Conservation (phyloP, 64 coral and sea anemone species). For the Porites lutea region DNA sequence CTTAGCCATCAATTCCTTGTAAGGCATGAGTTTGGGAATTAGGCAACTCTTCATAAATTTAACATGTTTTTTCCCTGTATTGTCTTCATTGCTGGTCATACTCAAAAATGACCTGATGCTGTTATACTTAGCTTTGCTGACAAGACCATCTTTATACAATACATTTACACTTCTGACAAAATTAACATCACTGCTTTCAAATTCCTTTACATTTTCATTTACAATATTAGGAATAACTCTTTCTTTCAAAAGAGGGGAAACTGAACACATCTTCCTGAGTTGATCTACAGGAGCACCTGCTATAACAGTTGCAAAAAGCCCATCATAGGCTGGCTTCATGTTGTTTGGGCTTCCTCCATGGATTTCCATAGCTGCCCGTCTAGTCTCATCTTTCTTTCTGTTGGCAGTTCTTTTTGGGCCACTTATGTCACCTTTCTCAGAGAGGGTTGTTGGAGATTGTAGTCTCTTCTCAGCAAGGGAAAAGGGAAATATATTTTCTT, state of each 20-base stretch:
- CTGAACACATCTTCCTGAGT: not conserved
- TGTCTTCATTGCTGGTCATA: slow-evolving; percentile 42
- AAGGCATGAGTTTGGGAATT: slow-evolving; percentile 49
- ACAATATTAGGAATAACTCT: slow-evolving; percentile 9
- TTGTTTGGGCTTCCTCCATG: slow-evolving; percentile 36
- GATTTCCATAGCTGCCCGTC: slow-evolving; percentile 53
- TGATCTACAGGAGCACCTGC: slow-evolving; percentile 18
- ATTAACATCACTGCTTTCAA: not conserved
- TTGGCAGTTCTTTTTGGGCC: slow-evolving; percentile 41
- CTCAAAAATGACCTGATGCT: slow-evolving; percentile 59
- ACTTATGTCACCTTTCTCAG: slow-evolving; percentile 32
- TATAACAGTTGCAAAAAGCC: slow-evolving; percentile 57
- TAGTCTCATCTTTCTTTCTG: slow-evolving; percentile 41
- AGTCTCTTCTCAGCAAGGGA: slow-evolving; percentile 38
- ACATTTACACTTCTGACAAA: slow-evolving; percentile 67
- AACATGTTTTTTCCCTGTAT: slow-evolving; percentile 43
- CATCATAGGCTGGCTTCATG: slow-evolving; percentile 46
- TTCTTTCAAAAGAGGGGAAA: slow-evolving; percentile 13
- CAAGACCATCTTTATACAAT: slow-evolving; percentile 64
- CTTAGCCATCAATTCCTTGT: slow-evolving; percentile 53
- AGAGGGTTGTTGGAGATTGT: slow-evolving; percentile 52
- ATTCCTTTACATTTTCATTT: too few relatives aligned
- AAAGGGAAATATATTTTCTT: slow-evolving; percentile 19
- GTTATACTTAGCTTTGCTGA: slow-evolving; percentile 68
- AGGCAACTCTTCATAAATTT: slow-evolving; percentile 17